These are phyloP conservation scores for Erythrocebus patas DNA, from an alignment of 2,113 vertebrate species.

Conservation along the genomic window DNA sequence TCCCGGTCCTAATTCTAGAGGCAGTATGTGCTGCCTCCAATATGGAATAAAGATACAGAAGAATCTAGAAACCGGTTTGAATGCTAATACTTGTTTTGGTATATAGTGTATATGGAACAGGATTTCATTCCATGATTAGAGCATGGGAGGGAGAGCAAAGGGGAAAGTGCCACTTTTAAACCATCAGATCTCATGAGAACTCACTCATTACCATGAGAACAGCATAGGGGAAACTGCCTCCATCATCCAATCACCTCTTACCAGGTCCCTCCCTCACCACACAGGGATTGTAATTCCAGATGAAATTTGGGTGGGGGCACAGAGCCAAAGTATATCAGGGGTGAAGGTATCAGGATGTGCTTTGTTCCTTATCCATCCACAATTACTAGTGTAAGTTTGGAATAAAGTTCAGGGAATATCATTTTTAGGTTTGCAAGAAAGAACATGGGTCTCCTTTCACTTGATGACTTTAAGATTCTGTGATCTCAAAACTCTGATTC, in stretches of 20 bases:
- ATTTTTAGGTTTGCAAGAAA: not conserved
- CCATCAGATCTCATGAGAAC: too few species aligned
- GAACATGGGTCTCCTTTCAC: not conserved
- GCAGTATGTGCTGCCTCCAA: not conserved
- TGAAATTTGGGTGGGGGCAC: too few species aligned
- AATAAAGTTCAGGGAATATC: not conserved
- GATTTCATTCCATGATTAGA: not conserved
- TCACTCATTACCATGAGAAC: too few species aligned
- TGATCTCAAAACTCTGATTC: not conserved
- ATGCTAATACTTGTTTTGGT: not conserved
- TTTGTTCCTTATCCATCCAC: not conserved
- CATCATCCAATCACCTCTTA: too few species aligned
- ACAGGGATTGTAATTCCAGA: too few species aligned
- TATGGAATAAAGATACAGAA: not conserved
- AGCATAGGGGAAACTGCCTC: too few species aligned
- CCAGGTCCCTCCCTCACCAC: too few species aligned
- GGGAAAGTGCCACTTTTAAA: too few species aligned
- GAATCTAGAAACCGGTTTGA: not conserved
- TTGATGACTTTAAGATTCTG: not conserved
- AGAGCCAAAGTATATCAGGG: too few species aligned
- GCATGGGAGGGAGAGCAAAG: too few species aligned
- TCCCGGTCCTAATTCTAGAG: not conserved
- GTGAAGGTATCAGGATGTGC: not conserved
- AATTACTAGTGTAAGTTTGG: not conserved
- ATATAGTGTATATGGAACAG: not conserved